Evolutionary conservation across 2,113 vertebrate species (phyloP).

Genomic region (Cairina moschata): DNA sequence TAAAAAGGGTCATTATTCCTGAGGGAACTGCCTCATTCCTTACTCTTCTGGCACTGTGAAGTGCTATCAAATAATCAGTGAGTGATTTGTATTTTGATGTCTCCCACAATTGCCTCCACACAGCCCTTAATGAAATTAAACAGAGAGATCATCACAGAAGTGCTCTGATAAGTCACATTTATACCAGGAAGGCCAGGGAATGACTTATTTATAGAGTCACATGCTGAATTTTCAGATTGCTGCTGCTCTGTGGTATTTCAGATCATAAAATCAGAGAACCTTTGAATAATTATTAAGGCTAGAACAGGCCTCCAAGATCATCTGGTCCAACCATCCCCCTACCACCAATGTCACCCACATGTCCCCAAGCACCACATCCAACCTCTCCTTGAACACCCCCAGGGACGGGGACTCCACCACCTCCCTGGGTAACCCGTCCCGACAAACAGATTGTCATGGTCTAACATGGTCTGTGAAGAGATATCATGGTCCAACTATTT

Average conservation of each 20-base stretch:
- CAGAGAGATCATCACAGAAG: not conserved
- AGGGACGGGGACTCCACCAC: no score
- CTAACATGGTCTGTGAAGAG: no score
- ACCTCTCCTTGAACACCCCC: no score
- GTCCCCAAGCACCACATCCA: no score
- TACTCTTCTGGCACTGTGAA: constrained; percentile 22
- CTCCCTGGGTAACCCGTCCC: no score
- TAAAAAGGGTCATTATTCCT: not conserved
- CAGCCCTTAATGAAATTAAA: constrained; percentile 32
- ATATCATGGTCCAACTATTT: not conserved
- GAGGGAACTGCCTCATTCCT: not conserved
- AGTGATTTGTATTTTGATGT: constrained; percentile 14
- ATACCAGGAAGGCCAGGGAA: not conserved
- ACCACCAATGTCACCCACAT: no score
- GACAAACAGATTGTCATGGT: no score
- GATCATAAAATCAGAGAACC: no score
- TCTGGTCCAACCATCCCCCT: no score
- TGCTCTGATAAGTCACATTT: not conserved
- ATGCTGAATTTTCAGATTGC: not conserved
- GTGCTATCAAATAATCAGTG: not conserved
- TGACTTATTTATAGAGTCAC: not conserved
- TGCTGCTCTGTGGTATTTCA: not conserved
- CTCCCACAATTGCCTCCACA: constrained; percentile 27
- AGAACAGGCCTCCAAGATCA: no score
- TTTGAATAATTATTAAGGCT: no score